Evolutionary conservation across 1,140 invertebrate genomes (phyloP).

Genomic region (Oryctes rhinoceros): DNA sequence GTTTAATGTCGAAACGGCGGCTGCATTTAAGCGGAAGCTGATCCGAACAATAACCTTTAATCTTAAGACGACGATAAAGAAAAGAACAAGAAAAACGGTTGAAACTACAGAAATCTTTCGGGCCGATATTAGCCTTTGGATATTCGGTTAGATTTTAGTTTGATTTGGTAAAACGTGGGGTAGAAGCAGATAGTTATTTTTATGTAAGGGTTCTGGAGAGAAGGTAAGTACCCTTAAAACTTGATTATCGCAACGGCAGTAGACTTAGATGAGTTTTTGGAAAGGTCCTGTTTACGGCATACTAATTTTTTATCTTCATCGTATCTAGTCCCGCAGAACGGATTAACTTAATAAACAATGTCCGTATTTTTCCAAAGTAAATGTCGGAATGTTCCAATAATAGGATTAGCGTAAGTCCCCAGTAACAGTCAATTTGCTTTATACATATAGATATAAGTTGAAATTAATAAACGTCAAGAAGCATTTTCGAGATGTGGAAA

Average conservation of each 20-base stretch:
- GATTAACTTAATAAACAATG: constrained; percentile 3
- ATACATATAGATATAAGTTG: too few species aligned
- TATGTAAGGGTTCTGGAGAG: background rate
- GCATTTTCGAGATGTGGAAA: too few species aligned
- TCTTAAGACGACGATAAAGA: background rate
- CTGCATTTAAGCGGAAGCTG: background rate
- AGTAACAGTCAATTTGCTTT: background rate
- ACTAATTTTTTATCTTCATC: constrained; percentile 24
- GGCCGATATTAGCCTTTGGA: background rate
- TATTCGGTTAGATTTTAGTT: constrained; percentile 1
- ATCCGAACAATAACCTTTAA: background rate
- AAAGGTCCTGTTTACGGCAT: background rate
- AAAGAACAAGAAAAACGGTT: too few species aligned
- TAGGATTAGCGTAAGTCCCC: background rate
- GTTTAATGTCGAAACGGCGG: background rate
- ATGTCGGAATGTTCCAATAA: background rate
- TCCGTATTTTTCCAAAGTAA: background rate
- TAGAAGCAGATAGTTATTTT: background rate
- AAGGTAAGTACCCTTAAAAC: constrained; percentile 11
- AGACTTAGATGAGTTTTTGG: constrained; percentile 18
- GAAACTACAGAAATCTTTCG: background rate
- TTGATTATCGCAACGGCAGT: constrained; percentile 16
- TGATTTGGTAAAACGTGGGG: background rate
- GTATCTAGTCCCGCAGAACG: background rate
- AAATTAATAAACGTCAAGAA: too few species aligned